A percentile compares a stretch with the other conserved stretches of the same genome.
Evolutionary conservation across 2,888 invertebrate species (phyloP).

Genomic region (Brachypterus glaber): DNA sequence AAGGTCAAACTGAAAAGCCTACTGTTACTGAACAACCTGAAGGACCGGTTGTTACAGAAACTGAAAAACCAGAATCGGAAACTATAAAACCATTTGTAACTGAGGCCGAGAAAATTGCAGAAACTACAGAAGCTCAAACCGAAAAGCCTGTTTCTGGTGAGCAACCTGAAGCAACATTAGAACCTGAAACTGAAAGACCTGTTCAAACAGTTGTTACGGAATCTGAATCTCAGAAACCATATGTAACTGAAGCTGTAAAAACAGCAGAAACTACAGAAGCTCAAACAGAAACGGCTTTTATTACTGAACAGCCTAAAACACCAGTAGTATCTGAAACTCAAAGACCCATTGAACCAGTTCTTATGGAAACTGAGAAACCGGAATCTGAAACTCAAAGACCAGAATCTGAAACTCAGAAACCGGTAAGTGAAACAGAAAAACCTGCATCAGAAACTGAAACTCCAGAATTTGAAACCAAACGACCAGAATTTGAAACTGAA

Average conservation of each 20-base stretch:
- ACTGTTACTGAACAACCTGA: slow-evolving; percentile 10
- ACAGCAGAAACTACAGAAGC: slow-evolving; percentile 8
- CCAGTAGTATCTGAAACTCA: slow-evolving; percentile 11
- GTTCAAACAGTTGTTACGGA: slow-evolving; percentile 1
- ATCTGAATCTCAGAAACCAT: background rate
- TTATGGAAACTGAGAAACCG: slow-evolving; percentile 2
- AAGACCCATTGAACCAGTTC: slow-evolving; percentile 7
- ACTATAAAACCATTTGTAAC: slow-evolving; percentile 9
- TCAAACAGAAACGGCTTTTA: slow-evolving; percentile 11
- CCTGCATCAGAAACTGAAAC: slow-evolving; percentile 6
- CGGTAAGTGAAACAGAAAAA: slow-evolving; percentile 1
- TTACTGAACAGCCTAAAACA: too few relatives aligned
- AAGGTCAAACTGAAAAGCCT: slow-evolving; percentile 8
- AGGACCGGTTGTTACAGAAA: slow-evolving; percentile 8
- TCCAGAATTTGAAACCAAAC: slow-evolving; percentile 6
- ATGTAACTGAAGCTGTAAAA: slow-evolving; percentile 7
- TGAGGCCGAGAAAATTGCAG: slow-evolving; percentile 6
- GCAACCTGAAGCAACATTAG: too few relatives aligned
- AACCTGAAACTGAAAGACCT: slow-evolving; percentile 2
- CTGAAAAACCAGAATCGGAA: slow-evolving; percentile 10
- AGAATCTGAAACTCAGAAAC: slow-evolving; percentile 3
- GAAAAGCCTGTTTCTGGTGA: background rate
- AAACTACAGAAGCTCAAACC: slow-evolving; percentile 5
- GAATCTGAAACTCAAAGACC: slow-evolving; percentile 7
- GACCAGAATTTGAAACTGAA: slow-evolving; percentile 6